Conservation (phyloP, 2,888 invertebrate genomes). For the Euplexia lucipara region DNA sequence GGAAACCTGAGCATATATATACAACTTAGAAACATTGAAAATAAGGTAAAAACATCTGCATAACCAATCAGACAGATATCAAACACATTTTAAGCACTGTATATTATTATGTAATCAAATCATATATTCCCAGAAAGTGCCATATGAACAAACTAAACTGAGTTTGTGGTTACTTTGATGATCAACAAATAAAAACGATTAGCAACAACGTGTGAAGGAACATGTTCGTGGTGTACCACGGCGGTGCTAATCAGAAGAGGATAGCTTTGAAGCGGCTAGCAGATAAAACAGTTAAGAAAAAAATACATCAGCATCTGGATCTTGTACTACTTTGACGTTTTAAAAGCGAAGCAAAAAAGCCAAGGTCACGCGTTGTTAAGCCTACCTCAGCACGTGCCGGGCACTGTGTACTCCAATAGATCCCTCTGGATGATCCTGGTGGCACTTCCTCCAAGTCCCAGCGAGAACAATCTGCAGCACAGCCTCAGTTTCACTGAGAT, state of each 20-base stretch:
- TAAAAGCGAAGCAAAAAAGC: conserved; percentile 72
- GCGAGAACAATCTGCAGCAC: conserved; percentile 69
- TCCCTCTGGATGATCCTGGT: conserved; percentile 67
- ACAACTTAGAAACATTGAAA: neutral
- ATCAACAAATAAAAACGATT: conserved; percentile 57
- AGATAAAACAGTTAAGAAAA: conserved; percentile 43
- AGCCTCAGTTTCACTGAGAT: conserved; percentile 78
- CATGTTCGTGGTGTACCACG: conserved; percentile 45
- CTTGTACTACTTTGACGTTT: conserved; percentile 63
- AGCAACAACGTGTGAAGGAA: conserved; percentile 55
- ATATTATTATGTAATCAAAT: conserved; percentile 43
- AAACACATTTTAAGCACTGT: conserved; percentile 13
- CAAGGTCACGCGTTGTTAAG: conserved; percentile 75
- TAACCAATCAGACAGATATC: conserved; percentile 16
- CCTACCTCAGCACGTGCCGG: conserved; percentile 85
- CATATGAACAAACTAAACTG: conserved; percentile 39
- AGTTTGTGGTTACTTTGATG: conserved; percentile 33
- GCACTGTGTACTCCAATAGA: conserved; percentile 70
- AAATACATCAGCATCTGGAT: conserved; percentile 57
- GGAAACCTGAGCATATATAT: neutral
- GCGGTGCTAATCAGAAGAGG: conserved; percentile 58
- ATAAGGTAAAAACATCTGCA: conserved; percentile 1
- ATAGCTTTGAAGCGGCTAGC: conserved; percentile 51
- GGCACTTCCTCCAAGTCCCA: conserved; percentile 66
- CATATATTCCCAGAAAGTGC: conserved; percentile 23